A percentile compares a stretch with the other conserved stretches of the same genome.
These are phyloP conservation scores for Synanthedon formicaeformis DNA, from an alignment of 2,888 invertebrate genomes.

Conservation along the genomic window DNA sequence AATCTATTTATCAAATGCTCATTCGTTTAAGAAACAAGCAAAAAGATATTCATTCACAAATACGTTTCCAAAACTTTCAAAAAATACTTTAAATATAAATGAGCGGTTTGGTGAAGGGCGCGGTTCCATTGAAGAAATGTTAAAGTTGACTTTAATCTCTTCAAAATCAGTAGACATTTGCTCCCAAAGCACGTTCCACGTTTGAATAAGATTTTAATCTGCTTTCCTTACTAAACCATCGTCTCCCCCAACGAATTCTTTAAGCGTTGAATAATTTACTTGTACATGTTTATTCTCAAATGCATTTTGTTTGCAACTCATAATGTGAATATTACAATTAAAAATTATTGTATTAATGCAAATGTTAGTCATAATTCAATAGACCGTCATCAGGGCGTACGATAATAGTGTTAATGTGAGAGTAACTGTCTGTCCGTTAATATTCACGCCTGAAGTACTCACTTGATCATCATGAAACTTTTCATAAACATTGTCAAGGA, in stretches of 20 bases:
- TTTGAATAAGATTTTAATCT: conserved; percentile 60
- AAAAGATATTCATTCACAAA: conserved; percentile 30
- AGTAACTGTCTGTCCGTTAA: too few species aligned
- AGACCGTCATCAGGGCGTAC: too few species aligned
- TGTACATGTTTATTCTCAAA: conserved; percentile 33
- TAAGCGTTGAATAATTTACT: conserved; percentile 60
- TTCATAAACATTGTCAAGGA: too few species aligned
- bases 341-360: conserved; percentile 3
- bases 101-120: conserved; percentile 26
- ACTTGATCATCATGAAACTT: too few species aligned
- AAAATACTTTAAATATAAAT: conserved; percentile 35
- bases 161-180: conserved; percentile 52
- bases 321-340: not conserved
- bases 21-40: conserved; percentile 20
- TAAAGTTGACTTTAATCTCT: conserved; percentile 51
- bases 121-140: conserved; percentile 34
- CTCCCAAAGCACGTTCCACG: conserved; percentile 54
- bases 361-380: too few species aligned
- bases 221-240: conserved; percentile 41
- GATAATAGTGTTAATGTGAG: too few species aligned
- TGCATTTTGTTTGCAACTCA: conserved; percentile 7
- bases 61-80: conserved; percentile 23
- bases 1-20: conserved; percentile 26
- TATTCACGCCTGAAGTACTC: too few species aligned
- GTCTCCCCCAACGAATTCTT: conserved; percentile 32